Conservation (phyloP, 2,797 vertebrate genomes). For the Catharus ustulatus region DNA sequence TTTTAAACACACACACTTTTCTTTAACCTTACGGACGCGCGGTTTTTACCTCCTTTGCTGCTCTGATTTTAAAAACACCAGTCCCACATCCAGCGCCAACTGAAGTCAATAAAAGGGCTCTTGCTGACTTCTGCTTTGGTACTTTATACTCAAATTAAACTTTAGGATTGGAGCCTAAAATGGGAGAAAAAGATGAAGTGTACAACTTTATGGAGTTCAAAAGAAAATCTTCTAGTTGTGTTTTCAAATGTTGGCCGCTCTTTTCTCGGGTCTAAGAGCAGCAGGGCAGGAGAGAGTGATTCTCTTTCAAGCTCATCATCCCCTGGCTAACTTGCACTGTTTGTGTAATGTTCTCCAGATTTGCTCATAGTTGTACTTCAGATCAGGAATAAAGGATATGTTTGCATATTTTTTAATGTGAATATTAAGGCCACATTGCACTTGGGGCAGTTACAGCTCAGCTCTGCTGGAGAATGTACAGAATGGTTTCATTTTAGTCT, state of each 20-base stretch:
- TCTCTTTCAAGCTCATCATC: not conserved
- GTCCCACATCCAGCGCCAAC: not conserved
- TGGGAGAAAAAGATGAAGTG: not conserved
- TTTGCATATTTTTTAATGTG: not conserved
- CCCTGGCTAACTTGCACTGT: not conserved
- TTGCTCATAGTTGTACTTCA: not conserved
- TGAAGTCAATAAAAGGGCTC: slow-evolving; percentile 42
- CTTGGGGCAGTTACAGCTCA: not conserved
- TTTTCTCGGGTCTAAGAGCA: not conserved
- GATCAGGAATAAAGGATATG: not conserved
- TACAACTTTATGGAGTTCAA: not conserved
- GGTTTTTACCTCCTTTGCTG: slow-evolving; percentile 27
- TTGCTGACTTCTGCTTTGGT: slow-evolving; percentile 29
- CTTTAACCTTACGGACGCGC: slow-evolving; percentile 31
- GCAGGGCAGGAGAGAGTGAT: not conserved
- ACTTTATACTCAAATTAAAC: slow-evolving; percentile 20
- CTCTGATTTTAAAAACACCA: slow-evolving; percentile 31
- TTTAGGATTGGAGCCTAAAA: not conserved
- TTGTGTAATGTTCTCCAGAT: not conserved
- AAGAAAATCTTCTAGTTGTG: not conserved
- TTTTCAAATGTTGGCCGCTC: not conserved
- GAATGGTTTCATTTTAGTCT: not conserved
- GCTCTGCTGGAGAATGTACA: not conserved
- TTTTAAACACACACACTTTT: slow-evolving; percentile 60
- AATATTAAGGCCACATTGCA: not conserved